These are phyloP conservation scores for Varanus komodoensis DNA, from an alignment of 2,113 vertebrate genomes.

Conservation along the genomic window DNA sequence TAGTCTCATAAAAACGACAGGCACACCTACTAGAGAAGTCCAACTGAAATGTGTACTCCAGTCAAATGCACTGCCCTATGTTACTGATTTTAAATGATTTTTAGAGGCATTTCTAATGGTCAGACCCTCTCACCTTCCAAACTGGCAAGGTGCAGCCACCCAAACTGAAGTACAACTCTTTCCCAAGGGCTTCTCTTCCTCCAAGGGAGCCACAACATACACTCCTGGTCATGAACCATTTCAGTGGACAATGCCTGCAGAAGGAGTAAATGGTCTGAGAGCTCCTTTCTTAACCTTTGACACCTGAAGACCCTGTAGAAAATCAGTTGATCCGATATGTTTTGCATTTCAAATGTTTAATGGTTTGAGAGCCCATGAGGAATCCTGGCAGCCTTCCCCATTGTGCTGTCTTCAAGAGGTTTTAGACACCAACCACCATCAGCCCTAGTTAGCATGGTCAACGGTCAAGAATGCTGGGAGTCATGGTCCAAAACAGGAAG, in stretches of 20 bases:
- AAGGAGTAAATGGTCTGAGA: background rate
- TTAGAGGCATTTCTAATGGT: too few species aligned
- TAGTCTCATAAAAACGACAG: background rate
- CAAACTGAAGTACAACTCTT: background rate
- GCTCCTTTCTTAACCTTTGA: background rate
- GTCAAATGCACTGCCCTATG: background rate
- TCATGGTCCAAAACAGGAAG: too few species aligned
- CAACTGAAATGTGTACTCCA: background rate
- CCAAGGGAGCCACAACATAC: background rate
- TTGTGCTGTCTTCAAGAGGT: too few species aligned
- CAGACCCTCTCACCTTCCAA: background rate
- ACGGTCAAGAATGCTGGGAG: too few species aligned
- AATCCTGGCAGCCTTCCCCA: too few species aligned
- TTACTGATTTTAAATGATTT: background rate
- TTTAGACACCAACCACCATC: too few species aligned
- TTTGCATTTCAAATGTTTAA: background rate
- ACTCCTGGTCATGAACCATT: background rate
- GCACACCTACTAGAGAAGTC: too few species aligned
- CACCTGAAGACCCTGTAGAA: background rate
- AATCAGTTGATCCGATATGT: background rate
- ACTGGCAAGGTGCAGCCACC: background rate
- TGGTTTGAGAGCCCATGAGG: background rate
- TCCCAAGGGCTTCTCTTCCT: background rate
- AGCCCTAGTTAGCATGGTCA: too few species aligned
- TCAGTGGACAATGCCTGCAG: background rate